A percentile compares a stretch with the other conserved stretches of the same genome.
Conservation (phyloP, 2,888 invertebrate species). For the Lymantria dispar region DNA sequence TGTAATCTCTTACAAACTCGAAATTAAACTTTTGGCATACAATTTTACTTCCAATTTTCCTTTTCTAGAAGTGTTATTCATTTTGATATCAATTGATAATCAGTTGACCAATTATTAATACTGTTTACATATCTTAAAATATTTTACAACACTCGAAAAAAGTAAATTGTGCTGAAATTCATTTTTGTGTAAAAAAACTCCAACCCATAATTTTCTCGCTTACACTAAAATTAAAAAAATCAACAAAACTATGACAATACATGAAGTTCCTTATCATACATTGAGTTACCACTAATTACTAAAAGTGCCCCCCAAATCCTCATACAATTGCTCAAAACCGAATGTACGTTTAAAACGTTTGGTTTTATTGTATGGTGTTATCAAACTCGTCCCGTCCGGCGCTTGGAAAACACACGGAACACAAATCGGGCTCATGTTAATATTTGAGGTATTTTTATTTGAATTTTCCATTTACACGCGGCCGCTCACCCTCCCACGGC, state of each 20-base stretch:
- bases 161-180: too few species aligned
- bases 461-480: conserved; percentile 81
- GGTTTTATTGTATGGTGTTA: conserved; percentile 50
- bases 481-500: conserved; percentile 33
- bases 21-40: too few species aligned
- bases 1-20: too few species aligned
- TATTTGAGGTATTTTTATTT: conserved; percentile 82
- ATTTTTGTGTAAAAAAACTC: not conserved
- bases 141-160: too few species aligned
- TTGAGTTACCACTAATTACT: not conserved
- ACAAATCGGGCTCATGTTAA: conserved; percentile 80
- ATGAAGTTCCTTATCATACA: not conserved
- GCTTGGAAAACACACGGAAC: conserved; percentile 59
- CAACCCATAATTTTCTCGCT: not conserved
- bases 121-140: too few species aligned
- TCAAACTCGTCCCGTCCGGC: conserved; percentile 61
- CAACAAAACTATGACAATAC: not conserved
- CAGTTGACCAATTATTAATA: too few species aligned
- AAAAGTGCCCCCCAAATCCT: conserved; percentile 26
- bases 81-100: too few species aligned
- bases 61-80: too few species aligned
- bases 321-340: conserved; percentile 39
- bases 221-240: not conserved
- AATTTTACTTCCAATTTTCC: too few species aligned
- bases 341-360: conserved; percentile 44